Conservation (phyloP, 2,113 vertebrate species). For the Balaeniceps rex region DNA sequence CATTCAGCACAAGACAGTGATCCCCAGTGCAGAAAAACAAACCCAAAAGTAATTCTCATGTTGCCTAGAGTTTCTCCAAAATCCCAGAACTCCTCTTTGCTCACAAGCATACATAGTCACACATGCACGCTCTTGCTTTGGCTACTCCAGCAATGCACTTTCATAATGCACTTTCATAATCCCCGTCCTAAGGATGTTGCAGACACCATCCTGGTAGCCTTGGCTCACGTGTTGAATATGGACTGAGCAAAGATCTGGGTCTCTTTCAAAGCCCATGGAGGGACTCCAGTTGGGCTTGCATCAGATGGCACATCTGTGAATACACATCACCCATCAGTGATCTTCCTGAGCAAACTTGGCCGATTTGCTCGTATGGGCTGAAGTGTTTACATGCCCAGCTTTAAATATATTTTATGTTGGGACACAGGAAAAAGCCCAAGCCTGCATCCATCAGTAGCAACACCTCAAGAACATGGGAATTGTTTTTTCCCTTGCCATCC, state of each 20-base stretch:
- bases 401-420: background rate
- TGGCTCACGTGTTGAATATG: background rate
- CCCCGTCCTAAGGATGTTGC: background rate
- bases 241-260: background rate
- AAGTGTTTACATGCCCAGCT: background rate
- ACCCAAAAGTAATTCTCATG: background rate
- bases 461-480: background rate
- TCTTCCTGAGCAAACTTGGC: background rate
- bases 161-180: background rate
- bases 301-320: background rate
- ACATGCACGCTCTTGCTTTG: fast-evolving
- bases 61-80: background rate
- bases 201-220: background rate
- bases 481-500: background rate
- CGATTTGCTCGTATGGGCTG: background rate
- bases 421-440: background rate
- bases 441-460: background rate
- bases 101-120: background rate
- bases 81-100: background rate
- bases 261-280: background rate
- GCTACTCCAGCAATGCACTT: background rate
- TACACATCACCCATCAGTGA: background rate
- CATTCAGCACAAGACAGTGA: background rate
- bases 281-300: background rate
- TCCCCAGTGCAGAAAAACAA: background rate